Base-by-base conservation (phyloP, 2,888 invertebrate species). In the Dugesia japonica region DNA sequence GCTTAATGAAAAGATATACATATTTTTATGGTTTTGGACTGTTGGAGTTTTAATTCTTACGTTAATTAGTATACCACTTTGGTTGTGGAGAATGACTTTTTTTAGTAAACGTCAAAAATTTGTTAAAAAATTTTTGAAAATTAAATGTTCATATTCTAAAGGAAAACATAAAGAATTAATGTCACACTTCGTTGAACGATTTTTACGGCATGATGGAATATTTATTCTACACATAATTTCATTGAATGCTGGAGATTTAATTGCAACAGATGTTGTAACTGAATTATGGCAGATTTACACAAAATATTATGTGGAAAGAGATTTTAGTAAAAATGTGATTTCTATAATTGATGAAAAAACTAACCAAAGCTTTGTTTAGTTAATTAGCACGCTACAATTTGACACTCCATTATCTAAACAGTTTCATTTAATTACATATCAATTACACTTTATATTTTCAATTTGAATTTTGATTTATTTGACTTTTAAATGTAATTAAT, bases 21-120 rank as follows among this genome's bases (percentile, higher is more conserved):
- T 76, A 0, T 76, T 76, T 28, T 76, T 76, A 13, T 77, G 77
- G 77, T 76, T 76, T 42, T 76, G 77, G 77, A 26, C 23, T 9
- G 38, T 77, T 15, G 23, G 17, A 26, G 77, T 76, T 42, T n/a
- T 26, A 17, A 9, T 76, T 26, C 26, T 77, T 26, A 76, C 77
- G 13, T 26, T 26, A 0, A 17, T 77, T n/a, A 33, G 33, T 71
- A 20, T 76, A 4, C 77, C 77, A 0, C 9, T 76, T 1, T 76
- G 77, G 77, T 20, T 76, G 1, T 20, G n/a, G 1, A 26, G 77
- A n/a, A 75, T 75, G 38, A 38, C 38, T 13, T 38, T 38, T 38
- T 38, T 38, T 9, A 38, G 17, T 38, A 38, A 38, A 38, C 38
- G 38, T 13, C 9, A 38, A 38, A 17, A 38, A 13, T 38, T 38